A percentile compares a stretch with the other conserved stretches of the same genome.
phyloP scores from a whole-genome alignment of 2,113 vertebrate genomes.

The Cochlearius cochlearius region DNA sequence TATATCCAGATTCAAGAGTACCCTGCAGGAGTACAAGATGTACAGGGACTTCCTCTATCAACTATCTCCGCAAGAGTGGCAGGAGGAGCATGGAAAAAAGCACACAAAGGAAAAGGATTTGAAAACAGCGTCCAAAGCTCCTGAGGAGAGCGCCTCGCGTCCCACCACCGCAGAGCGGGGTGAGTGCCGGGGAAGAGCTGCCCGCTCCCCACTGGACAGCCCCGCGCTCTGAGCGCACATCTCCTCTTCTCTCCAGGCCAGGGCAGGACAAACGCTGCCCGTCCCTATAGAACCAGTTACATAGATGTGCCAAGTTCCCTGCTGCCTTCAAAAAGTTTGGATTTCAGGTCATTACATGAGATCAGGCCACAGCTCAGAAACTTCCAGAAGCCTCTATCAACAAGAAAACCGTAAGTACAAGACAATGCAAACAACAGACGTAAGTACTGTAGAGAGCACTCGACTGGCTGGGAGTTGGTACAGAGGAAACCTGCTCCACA shows the following conservation, averaged over 20 bases:
- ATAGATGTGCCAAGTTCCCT: not conserved
- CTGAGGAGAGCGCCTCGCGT: not conserved
- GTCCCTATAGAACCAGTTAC: accelerated
- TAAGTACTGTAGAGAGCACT: not conserved
- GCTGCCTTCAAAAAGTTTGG: not conserved
- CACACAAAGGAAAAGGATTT: not conserved
- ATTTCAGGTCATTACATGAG: not conserved
- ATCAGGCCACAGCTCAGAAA: not conserved
- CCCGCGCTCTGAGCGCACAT: not conserved
- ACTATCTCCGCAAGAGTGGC: slow-evolving; percentile 87
- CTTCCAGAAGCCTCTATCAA: not conserved
- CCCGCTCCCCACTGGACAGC: not conserved
- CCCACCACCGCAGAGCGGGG: not conserved
- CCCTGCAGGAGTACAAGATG: slow-evolving; percentile 78
- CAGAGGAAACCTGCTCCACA: not conserved
- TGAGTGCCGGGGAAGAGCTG: not conserved
- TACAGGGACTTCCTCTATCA: slow-evolving; percentile 87
- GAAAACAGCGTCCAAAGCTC: not conserved
- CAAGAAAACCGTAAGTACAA: slow-evolving; percentile 48
- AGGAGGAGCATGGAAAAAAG: slow-evolving; percentile 69
- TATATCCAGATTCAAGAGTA: slow-evolving; percentile 78
- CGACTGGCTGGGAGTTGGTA: not conserved
- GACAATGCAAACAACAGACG: not conserved
- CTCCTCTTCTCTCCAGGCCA: not conserved
- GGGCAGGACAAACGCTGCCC: not conserved